Base-by-base conservation (phyloP, 1,140 invertebrate genomes). In the Drosophila subobscura region DNA sequence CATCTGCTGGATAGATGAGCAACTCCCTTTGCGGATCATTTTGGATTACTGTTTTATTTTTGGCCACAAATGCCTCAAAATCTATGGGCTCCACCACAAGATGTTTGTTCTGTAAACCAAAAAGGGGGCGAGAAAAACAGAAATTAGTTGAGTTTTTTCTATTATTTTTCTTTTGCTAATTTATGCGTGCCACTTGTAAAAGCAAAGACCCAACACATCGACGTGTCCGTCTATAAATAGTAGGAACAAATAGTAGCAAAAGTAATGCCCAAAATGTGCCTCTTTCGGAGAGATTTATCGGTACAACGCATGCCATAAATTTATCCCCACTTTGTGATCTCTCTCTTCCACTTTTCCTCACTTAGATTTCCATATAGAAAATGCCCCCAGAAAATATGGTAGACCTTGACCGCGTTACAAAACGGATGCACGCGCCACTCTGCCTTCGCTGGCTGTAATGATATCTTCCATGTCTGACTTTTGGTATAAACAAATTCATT, bases 21-120 rank as follows among this genome's bases (percentile, higher is more conserved):
- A 98, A 93, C 88, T 98, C 97, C 84, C 97, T 92, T 68, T 98
- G 95, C 27, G 97, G 96, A 93, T 98, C 97, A 95, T 98, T 98
- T 92, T 98, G 95, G 72, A 98, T 93, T 44, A 98, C 92, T 46
- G 96, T 97, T 94, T 97, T 97, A 92, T 98, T 97, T 92, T 98
- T 97, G 61, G 95, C 92, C 72, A 98, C 94, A 93, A 97, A 97
- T 74, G 94, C 95, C 92, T 98, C 97, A 92, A 97, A 98, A 91
- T 98, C 97, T 66, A 98, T 93, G 10, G 97, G 96, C 71, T 97
- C 96, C 7, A 96, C 95, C 51, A 96, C 92, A 66, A 94, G 93
- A 12, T 95, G 94, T 92, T 96, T 96, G 83, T 93, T 94, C 96
- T 97, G 92, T 61, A 95, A 94, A 64, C 45, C 51, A 45, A 16